phyloP scores from a whole-genome alignment of 1,140 invertebrate species.

The Solen grandis region DNA sequence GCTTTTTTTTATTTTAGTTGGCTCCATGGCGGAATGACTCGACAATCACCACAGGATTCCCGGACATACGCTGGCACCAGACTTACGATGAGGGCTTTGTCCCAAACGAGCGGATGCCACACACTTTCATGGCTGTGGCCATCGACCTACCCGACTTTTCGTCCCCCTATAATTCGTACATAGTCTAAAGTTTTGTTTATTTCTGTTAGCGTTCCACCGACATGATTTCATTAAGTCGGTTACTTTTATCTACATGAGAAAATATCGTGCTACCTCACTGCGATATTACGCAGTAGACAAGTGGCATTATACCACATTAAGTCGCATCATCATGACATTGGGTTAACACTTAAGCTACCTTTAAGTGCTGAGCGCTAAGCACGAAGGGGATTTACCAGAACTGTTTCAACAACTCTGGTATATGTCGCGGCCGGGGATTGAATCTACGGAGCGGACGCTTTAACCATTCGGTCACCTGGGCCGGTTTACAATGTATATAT shows the following conservation, averaged over 20 bases:
- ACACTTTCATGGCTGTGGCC: slow-evolving; percentile 75
- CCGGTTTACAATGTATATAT: too few species aligned
- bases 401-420: too few species aligned
- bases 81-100: slow-evolving; percentile 69
- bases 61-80: slow-evolving; percentile 74
- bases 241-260: not conserved
- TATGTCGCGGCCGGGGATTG: too few species aligned
- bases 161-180: slow-evolving; percentile 66
- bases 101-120: slow-evolving; percentile 68
- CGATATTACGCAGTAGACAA: too few species aligned
- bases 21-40: slow-evolving; percentile 48
- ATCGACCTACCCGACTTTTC: slow-evolving; percentile 73
- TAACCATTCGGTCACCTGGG: too few species aligned
- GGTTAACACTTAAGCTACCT: too few species aligned
- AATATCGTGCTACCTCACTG: not conserved
- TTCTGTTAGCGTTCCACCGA: not conserved
- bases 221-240: not conserved
- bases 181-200: not conserved
- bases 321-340: too few species aligned
- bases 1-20: slow-evolving; percentile 40
- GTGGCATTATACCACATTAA: too few species aligned
- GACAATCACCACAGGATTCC: slow-evolving; percentile 55
- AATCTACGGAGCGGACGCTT: too few species aligned
- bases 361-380: too few species aligned
- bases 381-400: too few species aligned